These are phyloP conservation scores for Otolemur garnettii DNA, from an alignment of 2,113 vertebrate genomes.

Conservation along the genomic window DNA sequence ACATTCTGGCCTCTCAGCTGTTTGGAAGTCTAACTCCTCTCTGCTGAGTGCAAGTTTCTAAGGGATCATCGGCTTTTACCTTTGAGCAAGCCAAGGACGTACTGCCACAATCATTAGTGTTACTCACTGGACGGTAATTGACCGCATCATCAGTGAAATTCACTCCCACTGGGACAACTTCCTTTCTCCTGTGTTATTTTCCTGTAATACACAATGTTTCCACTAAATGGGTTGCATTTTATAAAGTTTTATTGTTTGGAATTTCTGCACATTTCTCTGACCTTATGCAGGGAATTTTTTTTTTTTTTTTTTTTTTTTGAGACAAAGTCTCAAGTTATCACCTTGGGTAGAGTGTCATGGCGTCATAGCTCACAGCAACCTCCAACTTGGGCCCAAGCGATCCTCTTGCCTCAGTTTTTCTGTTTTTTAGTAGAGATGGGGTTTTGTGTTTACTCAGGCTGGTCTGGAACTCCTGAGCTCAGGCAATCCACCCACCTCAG, in stretches of 20 bases:
- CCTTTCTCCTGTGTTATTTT: neutral
- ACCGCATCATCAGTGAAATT: neutral
- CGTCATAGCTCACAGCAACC: no score
- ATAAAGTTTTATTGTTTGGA: neutral
- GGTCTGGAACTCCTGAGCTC: no score
- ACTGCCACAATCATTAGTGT: neutral
- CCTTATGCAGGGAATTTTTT: neutral
- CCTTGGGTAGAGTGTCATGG: no score
- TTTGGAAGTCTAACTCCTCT: neutral
- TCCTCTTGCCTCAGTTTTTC: no score
- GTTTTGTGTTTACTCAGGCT: no score
- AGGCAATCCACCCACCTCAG: no score
- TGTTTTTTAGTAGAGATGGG: no score
- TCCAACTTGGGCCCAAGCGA: no score
- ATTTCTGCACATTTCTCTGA: neutral
- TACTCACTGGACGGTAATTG: conserved; percentile 12
- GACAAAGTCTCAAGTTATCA: no score
- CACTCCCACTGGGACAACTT: neutral
- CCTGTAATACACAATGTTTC: neutral
- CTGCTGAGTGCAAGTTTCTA: neutral
- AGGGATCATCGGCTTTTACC: conserved; percentile 15
- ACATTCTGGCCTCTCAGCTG: neutral
- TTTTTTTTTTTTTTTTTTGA: neutral
- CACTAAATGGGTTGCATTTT: neutral
- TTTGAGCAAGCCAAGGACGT: conserved; percentile 10